phyloP scores from a whole-genome alignment of 2,797 vertebrate species.

The Artibeus lituratus region DNA sequence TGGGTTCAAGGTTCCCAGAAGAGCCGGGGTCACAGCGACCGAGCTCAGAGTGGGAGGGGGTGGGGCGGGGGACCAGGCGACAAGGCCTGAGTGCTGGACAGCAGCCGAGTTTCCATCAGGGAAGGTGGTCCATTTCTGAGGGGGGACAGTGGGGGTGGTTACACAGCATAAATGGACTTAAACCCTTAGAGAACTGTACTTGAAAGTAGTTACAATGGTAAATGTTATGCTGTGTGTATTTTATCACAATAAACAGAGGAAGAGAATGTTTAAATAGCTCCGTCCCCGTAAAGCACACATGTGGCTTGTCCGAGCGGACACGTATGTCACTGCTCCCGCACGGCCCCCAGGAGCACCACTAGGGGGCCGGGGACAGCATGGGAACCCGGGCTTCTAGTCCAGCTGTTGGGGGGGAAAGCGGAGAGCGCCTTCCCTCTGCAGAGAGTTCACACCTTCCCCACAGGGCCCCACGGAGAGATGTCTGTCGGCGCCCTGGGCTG shows the following conservation, averaged over 20 bases:
- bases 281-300: neutral
- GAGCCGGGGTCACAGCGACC: neutral
- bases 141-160: neutral
- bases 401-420: neutral
- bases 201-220: neutral
- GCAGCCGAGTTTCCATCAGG: too few species aligned
- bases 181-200: neutral
- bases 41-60: neutral
- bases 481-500: neutral
- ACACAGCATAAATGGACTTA: rapidly evolving
- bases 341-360: neutral
- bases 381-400: neutral
- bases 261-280: neutral
- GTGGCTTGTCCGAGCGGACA: neutral
- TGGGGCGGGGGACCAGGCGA: too few species aligned
- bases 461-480: neutral
- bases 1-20: neutral
- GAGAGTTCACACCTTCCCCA: neutral
- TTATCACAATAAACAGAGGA: neutral
- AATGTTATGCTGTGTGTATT: neutral
- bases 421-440: neutral
- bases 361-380: neutral
- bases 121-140: neutral
- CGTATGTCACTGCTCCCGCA: too few species aligned
- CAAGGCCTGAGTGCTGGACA: neutral